phyloP scores from a whole-genome alignment of 2,113 vertebrate species.

The Oreochromis tanganicae region DNA sequence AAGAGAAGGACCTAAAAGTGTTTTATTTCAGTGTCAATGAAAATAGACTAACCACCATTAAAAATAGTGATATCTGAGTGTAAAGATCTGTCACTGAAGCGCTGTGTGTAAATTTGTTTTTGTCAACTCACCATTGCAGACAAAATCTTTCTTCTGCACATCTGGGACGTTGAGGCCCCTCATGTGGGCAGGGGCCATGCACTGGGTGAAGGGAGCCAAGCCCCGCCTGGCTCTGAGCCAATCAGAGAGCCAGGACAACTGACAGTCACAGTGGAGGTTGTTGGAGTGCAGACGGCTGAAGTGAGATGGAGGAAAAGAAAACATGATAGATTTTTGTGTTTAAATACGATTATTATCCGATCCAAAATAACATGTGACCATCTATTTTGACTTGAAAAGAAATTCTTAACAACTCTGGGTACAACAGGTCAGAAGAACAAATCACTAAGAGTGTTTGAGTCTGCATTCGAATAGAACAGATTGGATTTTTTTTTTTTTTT shows the following conservation, averaged over 20 bases:
- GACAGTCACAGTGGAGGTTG: constrained; percentile 94
- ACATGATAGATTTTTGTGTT: not conserved
- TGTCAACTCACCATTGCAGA: constrained; percentile 82
- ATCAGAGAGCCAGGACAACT: constrained; percentile 96
- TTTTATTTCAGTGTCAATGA: not conserved
- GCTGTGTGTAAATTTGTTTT: not conserved
- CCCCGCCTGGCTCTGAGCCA: constrained; percentile 91
- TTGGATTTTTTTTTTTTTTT: not conserved
- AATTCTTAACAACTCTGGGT: not conserved
- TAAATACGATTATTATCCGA: not conserved
- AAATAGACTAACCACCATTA: not conserved
- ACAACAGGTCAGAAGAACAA: not conserved
- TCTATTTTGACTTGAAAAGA: not conserved
- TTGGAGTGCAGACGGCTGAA: constrained; percentile 94
- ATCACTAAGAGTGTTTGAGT: not conserved
- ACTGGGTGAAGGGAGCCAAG: constrained; percentile 95
- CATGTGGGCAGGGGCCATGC: constrained; percentile 91
- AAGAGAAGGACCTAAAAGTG: not conserved
- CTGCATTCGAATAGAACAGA: not conserved
- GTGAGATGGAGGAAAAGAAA: not conserved
- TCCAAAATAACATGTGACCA: not conserved
- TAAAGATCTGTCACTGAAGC: not conserved
- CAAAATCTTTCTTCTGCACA: constrained; percentile 94
- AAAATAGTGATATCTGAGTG: not conserved
- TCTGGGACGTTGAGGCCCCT: constrained; percentile 93